A percentile compares a stretch with the other conserved stretches of the same genome.
Conservation (phyloP, 2,113 vertebrate genomes). For the Butorides virescens region DNA sequence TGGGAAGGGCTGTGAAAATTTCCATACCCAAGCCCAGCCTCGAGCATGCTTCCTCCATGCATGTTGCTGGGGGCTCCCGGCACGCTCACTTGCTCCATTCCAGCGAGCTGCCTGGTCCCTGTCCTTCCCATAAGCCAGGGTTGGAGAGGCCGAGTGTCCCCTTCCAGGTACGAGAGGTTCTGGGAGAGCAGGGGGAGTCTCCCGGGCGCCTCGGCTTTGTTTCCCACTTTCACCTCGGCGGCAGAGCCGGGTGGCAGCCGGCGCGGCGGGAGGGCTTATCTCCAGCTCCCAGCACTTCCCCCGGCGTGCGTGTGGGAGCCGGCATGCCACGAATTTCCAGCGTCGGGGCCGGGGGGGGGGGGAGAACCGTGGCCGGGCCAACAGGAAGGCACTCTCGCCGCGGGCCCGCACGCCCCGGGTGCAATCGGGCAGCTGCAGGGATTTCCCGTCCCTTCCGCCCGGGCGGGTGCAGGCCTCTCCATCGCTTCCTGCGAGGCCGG, state of each 20-base stretch:
- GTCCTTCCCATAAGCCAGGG: neutral
- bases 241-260: constrained; percentile 65
- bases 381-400: constrained; percentile 86
- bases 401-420: constrained; percentile 42
- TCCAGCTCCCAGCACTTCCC: constrained; percentile 91
- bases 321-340: constrained; percentile 75
- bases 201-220: neutral
- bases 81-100: neutral
- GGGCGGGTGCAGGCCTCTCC: constrained; percentile 57
- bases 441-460: constrained; percentile 68
- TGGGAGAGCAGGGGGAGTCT: neutral
- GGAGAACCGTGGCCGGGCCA: constrained; percentile 71
- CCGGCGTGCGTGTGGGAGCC: constrained; percentile 78
- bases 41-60: neutral
- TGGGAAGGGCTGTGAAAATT: neutral
- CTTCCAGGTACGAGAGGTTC: neutral
- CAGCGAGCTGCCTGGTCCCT: neutral
- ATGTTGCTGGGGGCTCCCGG: rapidly evolving
- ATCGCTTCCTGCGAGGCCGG: constrained; percentile 77
- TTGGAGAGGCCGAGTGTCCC: neutral
- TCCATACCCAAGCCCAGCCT: neutral
- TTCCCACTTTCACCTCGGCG: constrained; percentile 30
- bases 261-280: constrained; percentile 83
- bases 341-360: no score
- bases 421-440: constrained; percentile 74